Percentiles rank a stretch among this genome's conserved stretches.
Evolutionary conservation across 2,113 vertebrate species (phyloP).

Genomic region (Prinia subflava): DNA sequence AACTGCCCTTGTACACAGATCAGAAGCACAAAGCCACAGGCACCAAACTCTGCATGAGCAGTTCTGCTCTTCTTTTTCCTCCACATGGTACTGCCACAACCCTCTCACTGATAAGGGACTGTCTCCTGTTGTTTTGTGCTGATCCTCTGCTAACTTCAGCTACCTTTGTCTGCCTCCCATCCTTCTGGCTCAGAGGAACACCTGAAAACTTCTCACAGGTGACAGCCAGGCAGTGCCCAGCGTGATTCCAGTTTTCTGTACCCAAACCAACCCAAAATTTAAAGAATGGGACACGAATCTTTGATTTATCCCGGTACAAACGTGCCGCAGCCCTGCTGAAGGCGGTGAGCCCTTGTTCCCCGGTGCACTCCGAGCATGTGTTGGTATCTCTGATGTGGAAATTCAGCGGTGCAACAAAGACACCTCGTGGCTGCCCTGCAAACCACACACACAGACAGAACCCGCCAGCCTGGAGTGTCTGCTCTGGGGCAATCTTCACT

Average conservation of each 20-base stretch:
- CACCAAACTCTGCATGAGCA: not conserved
- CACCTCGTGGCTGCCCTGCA: slow-evolving; percentile 67
- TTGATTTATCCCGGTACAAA: not conserved
- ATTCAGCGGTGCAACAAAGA: slow-evolving; percentile 54
- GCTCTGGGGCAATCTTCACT: not conserved
- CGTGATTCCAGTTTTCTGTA: fast-evolving
- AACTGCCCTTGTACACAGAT: not conserved
- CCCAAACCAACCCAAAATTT: not conserved
- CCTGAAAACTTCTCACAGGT: not conserved
- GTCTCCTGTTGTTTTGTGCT: not conserved
- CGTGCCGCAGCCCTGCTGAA: fast-evolving
- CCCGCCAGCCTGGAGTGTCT: fast-evolving
- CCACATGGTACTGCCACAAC: not conserved
- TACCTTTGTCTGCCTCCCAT: fast-evolving
- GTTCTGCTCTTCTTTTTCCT: not conserved
- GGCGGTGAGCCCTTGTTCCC: fast-evolving
- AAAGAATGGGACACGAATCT: not conserved
- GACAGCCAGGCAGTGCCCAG: not conserved
- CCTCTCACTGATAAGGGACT: not conserved
- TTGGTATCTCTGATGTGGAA: not conserved
- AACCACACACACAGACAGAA: not conserved
- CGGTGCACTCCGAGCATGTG: fast-evolving
- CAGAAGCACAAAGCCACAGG: not conserved
- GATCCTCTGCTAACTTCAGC: not conserved
- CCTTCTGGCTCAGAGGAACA: not conserved